Conservation (phyloP, 2,113 vertebrate genomes). For the Megaleporinus macrocephalus region DNA sequence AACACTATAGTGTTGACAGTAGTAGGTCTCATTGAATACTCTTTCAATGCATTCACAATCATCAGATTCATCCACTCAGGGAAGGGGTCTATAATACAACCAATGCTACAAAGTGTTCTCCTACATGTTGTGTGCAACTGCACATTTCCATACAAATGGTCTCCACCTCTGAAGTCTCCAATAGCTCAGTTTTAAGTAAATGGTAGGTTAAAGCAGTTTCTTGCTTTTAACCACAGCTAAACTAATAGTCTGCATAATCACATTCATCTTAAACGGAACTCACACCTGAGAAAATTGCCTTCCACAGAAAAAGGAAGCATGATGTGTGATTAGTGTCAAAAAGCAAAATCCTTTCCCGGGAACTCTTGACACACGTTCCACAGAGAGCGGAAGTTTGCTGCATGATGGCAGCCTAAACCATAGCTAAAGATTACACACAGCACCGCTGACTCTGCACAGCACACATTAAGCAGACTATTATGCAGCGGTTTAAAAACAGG, state of each 20-base stretch:
- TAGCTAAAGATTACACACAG: slow-evolving; percentile 38
- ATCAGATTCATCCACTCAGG: no score
- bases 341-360: background rate
- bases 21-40: no score
- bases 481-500: background rate
- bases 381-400: background rate
- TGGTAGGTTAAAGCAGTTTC: background rate
- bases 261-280: background rate
- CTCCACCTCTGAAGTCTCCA: no score
- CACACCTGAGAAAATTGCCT: no score
- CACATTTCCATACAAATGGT: no score
- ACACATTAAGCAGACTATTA: slow-evolving; percentile 10
- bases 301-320: no score
- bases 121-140: no score
- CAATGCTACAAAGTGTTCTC: no score
- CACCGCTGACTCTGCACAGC: slow-evolving; percentile 31
- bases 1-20: no score
- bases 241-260: background rate
- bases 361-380: background rate
- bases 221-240: background rate
- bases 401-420: background rate
- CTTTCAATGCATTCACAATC: no score
- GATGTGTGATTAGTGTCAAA: no score
- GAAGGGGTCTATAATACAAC: no score
- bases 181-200: background rate